phyloP scores from a whole-genome alignment of 92 coral and sea anemone species.

The Parazoanthus darwini region DNA sequence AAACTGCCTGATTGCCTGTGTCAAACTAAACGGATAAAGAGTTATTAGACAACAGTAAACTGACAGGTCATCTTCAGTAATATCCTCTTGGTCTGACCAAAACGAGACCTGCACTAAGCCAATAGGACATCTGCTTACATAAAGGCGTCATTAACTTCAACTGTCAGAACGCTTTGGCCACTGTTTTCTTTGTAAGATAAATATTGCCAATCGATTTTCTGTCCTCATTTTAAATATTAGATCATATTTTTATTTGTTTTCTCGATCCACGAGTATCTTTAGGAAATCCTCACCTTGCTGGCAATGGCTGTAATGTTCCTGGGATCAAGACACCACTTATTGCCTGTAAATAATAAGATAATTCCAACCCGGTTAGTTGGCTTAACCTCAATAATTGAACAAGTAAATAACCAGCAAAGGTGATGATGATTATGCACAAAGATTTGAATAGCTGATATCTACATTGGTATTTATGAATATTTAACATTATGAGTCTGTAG shows the following conservation, averaged over 20 bases:
- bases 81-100: background rate
- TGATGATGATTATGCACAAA: too few relatives aligned
- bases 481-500: too few relatives aligned
- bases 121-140: too few relatives aligned
- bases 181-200: too few relatives aligned
- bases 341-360: conserved; percentile 56
- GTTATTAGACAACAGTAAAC: background rate
- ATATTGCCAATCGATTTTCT: too few relatives aligned
- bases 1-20: conserved; percentile 99
- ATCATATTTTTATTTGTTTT: background rate
- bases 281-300: conserved; percentile 84
- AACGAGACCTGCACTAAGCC: background rate
- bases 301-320: conserved; percentile 95
- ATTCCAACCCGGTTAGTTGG: background rate
- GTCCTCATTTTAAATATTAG: too few relatives aligned
- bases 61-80: background rate
- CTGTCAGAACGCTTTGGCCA: too few relatives aligned
- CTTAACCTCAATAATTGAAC: too few relatives aligned
- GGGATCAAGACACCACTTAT: conserved; percentile 97
- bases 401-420: too few relatives aligned
- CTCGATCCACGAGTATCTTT: background rate
- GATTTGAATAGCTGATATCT: too few relatives aligned
- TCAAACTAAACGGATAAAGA: conserved; percentile 58
- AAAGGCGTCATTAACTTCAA: too few relatives aligned
- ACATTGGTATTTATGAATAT: too few relatives aligned